These are phyloP conservation scores for Psilopogon haemacephalus DNA, from an alignment of 2,113 vertebrate species.

Conservation along the genomic window DNA sequence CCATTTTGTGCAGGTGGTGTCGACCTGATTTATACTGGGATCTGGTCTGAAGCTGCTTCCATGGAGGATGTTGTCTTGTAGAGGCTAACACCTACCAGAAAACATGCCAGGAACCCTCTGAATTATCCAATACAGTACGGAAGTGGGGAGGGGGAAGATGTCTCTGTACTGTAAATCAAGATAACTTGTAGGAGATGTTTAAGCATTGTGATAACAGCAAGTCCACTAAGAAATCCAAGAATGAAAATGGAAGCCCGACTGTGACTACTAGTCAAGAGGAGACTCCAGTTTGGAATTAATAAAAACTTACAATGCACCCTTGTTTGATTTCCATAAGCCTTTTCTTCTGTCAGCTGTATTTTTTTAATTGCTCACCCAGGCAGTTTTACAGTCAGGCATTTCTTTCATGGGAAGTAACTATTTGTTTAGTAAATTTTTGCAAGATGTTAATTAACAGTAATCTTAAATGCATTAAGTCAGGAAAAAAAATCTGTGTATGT, in stretches of 20 bases:
- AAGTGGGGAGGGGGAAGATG: neutral
- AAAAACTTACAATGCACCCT: neutral
- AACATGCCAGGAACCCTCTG: neutral
- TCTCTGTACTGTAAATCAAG: neutral
- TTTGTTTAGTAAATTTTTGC: neutral
- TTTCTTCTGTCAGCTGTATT: neutral
- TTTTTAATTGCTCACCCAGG: neutral
- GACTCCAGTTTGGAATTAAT: neutral
- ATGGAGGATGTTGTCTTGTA: neutral
- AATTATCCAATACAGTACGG: neutral
- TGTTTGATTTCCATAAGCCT: neutral
- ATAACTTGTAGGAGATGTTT: neutral
- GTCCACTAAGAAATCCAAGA: neutral
- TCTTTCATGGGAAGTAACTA: neutral
- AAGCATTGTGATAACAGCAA: accelerated
- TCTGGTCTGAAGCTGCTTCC: neutral
- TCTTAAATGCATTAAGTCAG: neutral
- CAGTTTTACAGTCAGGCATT: neutral
- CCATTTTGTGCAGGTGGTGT: too few species aligned
- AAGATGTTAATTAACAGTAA: neutral
- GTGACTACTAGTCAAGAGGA: neutral
- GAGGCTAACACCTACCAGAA: neutral
- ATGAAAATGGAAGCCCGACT: neutral
- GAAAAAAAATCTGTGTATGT: neutral
- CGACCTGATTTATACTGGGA: too few species aligned